Conservation (phyloP, 2,113 vertebrate genomes). For the Butastur rufipennis region DNA sequence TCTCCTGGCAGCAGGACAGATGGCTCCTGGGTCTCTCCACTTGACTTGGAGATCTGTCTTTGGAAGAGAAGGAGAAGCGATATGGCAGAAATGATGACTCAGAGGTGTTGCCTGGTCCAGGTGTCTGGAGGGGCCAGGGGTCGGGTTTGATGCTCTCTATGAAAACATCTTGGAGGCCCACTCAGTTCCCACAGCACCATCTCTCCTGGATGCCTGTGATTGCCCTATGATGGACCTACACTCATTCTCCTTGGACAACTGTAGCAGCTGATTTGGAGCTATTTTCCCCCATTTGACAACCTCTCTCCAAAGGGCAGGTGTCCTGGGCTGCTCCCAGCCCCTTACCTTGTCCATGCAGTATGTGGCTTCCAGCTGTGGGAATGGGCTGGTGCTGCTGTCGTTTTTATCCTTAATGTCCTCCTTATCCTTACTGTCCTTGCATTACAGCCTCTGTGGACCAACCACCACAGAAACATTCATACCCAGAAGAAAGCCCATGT, state of each 20-base stretch:
- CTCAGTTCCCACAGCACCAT: neutral
- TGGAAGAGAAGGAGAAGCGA: fast-evolving
- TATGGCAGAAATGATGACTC: neutral
- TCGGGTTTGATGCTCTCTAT: neutral
- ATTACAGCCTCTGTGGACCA: neutral
- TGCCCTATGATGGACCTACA: fast-evolving
- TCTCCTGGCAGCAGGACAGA: neutral
- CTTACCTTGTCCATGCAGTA: neutral
- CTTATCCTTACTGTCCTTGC: neutral
- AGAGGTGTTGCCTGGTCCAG: neutral
- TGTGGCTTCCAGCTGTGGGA: neutral
- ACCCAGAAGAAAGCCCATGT: neutral
- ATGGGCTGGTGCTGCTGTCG: neutral
- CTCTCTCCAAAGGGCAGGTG: neutral
- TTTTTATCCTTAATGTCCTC: neutral
- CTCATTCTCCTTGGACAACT: neutral
- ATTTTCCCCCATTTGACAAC: neutral
- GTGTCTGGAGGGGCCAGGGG: neutral
- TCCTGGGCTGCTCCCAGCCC: neutral
- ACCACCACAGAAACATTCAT: neutral
- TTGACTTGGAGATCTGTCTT: neutral
- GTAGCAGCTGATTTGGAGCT: neutral
- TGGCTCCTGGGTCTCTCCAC: neutral
- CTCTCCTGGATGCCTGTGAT: neutral
- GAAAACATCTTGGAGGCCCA: neutral